Base-by-base conservation (phyloP, 2,797 vertebrate genomes). In the Sebastes matsubarae region DNA sequence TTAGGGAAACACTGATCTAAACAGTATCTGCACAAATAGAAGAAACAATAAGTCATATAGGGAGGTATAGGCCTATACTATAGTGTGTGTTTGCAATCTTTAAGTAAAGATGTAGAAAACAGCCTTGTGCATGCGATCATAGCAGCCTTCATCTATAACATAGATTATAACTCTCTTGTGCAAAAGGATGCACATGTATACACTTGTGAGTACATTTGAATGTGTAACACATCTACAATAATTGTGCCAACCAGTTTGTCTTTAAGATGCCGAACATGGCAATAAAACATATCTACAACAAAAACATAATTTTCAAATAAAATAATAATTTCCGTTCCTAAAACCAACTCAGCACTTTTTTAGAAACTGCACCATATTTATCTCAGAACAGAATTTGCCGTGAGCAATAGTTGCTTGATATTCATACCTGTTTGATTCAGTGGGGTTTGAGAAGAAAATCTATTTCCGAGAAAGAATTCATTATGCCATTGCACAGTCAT, bases 381-480 rank as follows among this genome's bases (percentile, higher is more conserved):
- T 76, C 52, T 80, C 32, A 30, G 34, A 61, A 55, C 36, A 64
- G 8, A 71, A 57, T 52, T 50, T 42, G n/a, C 63, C 77, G 18
- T 50, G 58, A 68, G 63, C 65, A 55, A 54, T 20, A 24, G n/a
- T 18, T 74, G 59, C 6, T 11, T 63, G 25, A 50, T 30, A 36
- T 63, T 24, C 20, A 30, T n/a, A 76, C 6, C 18, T 34, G n/a
- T 66, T 68, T 80, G 58, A 78, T 72, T 66, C 10, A 61, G 55
- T 68, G 58, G 12, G 3, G 22, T 29, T 52, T 58, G 27, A 84
- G 58, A 34, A 59, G 46, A 20, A 61, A 81, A 84, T 74, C 13
- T 46, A 46, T 74, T 74, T 77, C 59, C 34, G 20, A 84, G 38
- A 59, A 61, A 58, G 8, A 64, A 82, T 75, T 75, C 8, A 67